Conservation (phyloP, 2,113 vertebrate genomes). For the Haemorhous mexicanus region DNA sequence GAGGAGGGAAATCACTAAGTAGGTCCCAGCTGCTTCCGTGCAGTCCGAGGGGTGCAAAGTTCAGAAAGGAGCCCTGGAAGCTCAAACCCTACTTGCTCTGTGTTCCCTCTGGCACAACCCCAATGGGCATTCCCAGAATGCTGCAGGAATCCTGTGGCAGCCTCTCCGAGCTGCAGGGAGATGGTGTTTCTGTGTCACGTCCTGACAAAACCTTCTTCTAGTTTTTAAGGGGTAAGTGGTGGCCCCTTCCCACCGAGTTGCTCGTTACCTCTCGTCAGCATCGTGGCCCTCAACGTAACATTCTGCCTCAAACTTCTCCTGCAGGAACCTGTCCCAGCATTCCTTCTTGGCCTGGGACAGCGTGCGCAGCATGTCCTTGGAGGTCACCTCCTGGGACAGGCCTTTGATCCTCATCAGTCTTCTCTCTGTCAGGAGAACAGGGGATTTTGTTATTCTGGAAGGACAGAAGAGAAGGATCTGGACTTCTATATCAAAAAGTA, state of each 20-base stretch:
- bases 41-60: not conserved
- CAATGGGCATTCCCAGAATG: rapidly evolving
- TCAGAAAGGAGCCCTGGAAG: not conserved
- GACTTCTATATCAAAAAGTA: not conserved
- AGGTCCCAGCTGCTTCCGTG: not conserved
- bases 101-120: not conserved
- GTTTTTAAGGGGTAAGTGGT: not conserved
- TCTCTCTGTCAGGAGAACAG: conserved; percentile 78
- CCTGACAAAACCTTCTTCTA: not conserved
- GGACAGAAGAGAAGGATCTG: not conserved
- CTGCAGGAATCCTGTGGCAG: not conserved
- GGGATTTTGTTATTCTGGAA: not conserved
- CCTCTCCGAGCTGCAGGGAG: rapidly evolving
- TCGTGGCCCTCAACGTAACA: conserved; percentile 83
- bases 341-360: conserved; percentile 95
- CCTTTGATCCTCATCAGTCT: conserved; percentile 91
- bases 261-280: conserved; percentile 84
- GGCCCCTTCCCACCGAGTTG: not conserved
- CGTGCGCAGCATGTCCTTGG: conserved; percentile 91
- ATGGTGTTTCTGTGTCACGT: rapidly evolving
- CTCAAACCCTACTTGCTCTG: rapidly evolving
- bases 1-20: not conserved
- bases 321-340: conserved; percentile 95
- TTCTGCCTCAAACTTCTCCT: conserved; percentile 88
- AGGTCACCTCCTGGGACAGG: conserved; percentile 88